A percentile compares a stretch with the other conserved stretches of the same genome.
Conservation (phyloP, 1,140 invertebrate genomes). For the Diachasmimorpha longicaudata region DNA sequence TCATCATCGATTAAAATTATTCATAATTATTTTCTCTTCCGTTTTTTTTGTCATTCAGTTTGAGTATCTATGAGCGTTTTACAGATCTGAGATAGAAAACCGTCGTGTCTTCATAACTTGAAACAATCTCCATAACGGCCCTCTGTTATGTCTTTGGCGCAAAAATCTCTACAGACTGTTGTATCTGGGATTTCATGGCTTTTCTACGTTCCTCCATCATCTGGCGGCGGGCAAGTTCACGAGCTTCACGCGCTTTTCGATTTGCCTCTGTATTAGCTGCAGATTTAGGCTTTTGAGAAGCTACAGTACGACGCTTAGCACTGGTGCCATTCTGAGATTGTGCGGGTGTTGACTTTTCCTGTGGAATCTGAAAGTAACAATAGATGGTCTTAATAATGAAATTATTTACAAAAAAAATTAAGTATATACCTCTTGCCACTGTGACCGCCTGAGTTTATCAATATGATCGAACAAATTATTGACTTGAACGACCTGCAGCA, state of each 20-base stretch:
- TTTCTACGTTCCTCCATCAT: slow-evolving; percentile 79
- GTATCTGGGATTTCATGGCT: slow-evolving; percentile 66
- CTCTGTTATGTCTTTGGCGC: slow-evolving; percentile 64
- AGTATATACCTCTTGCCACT: slow-evolving; percentile 70
- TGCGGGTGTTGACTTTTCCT: slow-evolving; percentile 33
- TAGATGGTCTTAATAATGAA: background rate
- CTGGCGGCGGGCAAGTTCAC: slow-evolving; percentile 81
- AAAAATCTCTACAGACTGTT: slow-evolving; percentile 69
- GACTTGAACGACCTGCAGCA: slow-evolving; percentile 84
- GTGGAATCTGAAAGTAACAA: slow-evolving; percentile 38
- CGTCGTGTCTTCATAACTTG: background rate
- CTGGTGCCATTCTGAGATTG: slow-evolving; percentile 44
- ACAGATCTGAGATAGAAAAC: background rate
- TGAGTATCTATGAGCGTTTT: background rate
- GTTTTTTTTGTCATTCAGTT: background rate
- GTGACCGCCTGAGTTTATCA: slow-evolving; percentile 70
- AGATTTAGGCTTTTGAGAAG: slow-evolving; percentile 58
- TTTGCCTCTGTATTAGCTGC: slow-evolving; percentile 57
- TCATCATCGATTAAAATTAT: slow-evolving; percentile 8
- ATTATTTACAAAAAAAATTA: slow-evolving; percentile 8
- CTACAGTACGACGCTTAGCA: slow-evolving; percentile 42
- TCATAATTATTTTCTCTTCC: background rate
- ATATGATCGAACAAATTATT: slow-evolving; percentile 82
- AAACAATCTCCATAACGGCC: slow-evolving; percentile 16
- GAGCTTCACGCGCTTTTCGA: slow-evolving; percentile 66